Percentiles rank a stretch among this genome's conserved stretches.
phyloP scores from a whole-genome alignment of 2,113 vertebrate species.

The Alosa alosa region DNA sequence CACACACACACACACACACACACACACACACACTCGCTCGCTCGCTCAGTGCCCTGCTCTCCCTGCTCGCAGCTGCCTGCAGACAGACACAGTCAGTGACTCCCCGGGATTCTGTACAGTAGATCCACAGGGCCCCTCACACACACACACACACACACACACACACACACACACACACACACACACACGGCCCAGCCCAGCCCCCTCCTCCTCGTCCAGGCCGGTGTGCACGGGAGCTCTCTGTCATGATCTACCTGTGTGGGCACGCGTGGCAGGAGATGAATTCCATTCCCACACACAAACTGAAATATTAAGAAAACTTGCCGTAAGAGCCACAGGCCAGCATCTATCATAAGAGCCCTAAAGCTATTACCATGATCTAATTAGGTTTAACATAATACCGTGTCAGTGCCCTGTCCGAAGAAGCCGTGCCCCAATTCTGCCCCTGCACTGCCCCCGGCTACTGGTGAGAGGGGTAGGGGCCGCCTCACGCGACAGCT shows the following conservation, averaged over 20 bases:
- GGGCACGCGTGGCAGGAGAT: slow-evolving; percentile 43
- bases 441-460: slow-evolving; percentile 66
- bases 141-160: too few species aligned
- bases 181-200: too few species aligned
- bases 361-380: slow-evolving; percentile 81
- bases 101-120: not conserved
- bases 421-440: slow-evolving; percentile 73
- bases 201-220: not conserved
- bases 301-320: slow-evolving; percentile 56
- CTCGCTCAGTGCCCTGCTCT: not conserved
- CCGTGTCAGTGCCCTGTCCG: slow-evolving; percentile 75
- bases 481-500: not conserved
- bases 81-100: not conserved
- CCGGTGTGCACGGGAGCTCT: not conserved
- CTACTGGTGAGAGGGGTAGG: slow-evolving; percentile 60
- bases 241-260: slow-evolving; percentile 32
- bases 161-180: too few species aligned
- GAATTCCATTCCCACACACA: slow-evolving; percentile 49
- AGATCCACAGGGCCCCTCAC: not conserved
- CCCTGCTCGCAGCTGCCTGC: not conserved
- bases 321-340: slow-evolving; percentile 59
- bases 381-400: slow-evolving; percentile 80
- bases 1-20: not conserved
- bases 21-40: not conserved
- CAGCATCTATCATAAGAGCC: slow-evolving; percentile 76